Conservation (phyloP, 2,113 vertebrate genomes). For the Ptilorrhoa leucosticta region DNA sequence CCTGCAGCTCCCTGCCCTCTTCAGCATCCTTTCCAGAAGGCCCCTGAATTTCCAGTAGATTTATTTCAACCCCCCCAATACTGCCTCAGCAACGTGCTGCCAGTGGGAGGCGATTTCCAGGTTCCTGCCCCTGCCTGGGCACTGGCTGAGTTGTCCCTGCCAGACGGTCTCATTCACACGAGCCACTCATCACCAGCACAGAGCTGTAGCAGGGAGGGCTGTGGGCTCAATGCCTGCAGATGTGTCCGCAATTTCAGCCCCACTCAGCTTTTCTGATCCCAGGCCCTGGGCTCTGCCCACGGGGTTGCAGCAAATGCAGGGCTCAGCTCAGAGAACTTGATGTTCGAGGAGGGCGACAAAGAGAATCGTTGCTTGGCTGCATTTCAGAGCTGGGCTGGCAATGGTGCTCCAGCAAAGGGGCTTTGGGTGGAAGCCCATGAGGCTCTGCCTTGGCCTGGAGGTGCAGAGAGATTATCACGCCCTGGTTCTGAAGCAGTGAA, state of each 20-base stretch:
- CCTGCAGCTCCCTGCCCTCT: neutral
- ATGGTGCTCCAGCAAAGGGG: neutral
- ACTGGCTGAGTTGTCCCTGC: neutral
- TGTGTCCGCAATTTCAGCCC: neutral
- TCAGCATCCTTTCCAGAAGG: neutral
- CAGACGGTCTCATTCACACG: rapidly evolving
- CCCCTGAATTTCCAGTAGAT: neutral
- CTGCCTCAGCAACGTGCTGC: neutral
- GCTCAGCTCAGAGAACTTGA: neutral
- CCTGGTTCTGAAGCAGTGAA: neutral
- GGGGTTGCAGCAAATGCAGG: neutral
- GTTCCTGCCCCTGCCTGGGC: neutral
- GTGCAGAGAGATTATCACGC: neutral
- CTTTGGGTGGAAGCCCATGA: neutral
- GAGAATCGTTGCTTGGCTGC: rapidly evolving
- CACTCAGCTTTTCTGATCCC: neutral
- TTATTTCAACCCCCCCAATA: neutral
- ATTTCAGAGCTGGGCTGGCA: neutral
- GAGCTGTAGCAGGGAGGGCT: neutral
- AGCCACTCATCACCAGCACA: neutral
- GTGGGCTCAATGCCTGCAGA: neutral
- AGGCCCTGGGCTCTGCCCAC: neutral
- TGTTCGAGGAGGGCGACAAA: neutral
- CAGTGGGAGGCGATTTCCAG: neutral
- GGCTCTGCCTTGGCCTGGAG: neutral